Base-by-base conservation (phyloP, 2,888 invertebrate species). In the Zeuzera pyrina region DNA sequence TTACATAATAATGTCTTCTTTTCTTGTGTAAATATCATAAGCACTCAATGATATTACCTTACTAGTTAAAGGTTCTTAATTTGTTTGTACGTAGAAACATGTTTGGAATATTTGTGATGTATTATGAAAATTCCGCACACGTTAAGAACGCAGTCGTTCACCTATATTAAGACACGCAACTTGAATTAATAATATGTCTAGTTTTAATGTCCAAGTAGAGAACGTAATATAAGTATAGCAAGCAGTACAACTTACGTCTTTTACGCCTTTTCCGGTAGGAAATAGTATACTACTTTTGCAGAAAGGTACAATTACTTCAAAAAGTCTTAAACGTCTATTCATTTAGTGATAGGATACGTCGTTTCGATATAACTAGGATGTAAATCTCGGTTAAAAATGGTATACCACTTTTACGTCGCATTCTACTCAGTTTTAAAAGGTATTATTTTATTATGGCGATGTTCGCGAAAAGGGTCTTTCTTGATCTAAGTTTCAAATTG, bases 251-350 rank as follows among this genome's bases (percentile, higher is more conserved):
- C 55, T 35, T 67, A 60, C 34, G 49, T 12, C 61, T 1, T 68
- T 72, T 57, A 37, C 13, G 14, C 28, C 16, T 19, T 45, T 36
- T 8, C 8, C 3, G 13, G 3, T 19, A 37, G 35, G 45, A 71
- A 66, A 73, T 73, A 47, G 72, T 72, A 71, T 71, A 72, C 73
- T 56, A 73, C 71, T 71, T 73, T 69, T 68, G 56, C 49, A 34
- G 28, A 41, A 30, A 42, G 38, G 31, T 27, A 2, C 5, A 8
- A 30, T 16, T 36, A 33, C 5, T 23, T 11, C 15, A 42, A 57
- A 70, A 66, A 5, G 60, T 12, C 47, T 6, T 64, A 73, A 28
- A 52, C 53, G 2, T 6, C 29, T 36, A 38, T 4, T 11, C 7
- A 29, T 42, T 47, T 24, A 14, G 38, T 33, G 23, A 36, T 48